phyloP scores from a whole-genome alignment of 2,113 vertebrate species.

The Callospermophilus lateralis region DNA sequence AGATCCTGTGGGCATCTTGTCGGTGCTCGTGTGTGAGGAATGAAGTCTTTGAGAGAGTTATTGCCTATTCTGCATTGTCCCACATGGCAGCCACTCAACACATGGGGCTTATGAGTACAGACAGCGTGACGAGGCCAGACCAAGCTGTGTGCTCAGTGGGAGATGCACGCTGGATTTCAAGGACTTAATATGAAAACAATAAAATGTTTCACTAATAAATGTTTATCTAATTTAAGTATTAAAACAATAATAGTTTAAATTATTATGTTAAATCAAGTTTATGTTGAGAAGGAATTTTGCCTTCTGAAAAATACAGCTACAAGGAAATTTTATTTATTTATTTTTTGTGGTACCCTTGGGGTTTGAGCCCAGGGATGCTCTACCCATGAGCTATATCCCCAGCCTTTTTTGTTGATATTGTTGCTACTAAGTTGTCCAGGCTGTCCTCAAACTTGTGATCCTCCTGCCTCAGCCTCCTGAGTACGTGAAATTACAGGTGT shows the following conservation, averaged over 20 bases:
- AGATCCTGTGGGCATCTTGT: not conserved
- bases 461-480: not conserved
- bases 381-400: too few species aligned
- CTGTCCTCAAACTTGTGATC: not conserved
- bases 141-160: not conserved
- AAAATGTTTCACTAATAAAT: not conserved
- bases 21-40: not conserved
- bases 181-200: not conserved
- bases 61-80: accelerated
- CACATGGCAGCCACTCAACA: not conserved
- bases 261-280: not conserved
- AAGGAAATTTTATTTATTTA: not conserved
- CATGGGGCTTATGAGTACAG: not conserved
- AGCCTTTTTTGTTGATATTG: too few species aligned
- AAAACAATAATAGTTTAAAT: not conserved
- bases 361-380: too few species aligned
- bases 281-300: slow-evolving; percentile 12
- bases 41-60: not conserved
- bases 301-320: not conserved
- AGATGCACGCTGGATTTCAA: not conserved
- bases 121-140: not conserved
- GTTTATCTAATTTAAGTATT: not conserved
- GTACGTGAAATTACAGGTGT: not conserved
- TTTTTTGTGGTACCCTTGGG: too few species aligned
- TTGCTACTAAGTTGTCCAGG: not conserved